These are phyloP conservation scores for Noctua fimbriata DNA, from an alignment of 2,888 invertebrate species.

Conservation along the genomic window DNA sequence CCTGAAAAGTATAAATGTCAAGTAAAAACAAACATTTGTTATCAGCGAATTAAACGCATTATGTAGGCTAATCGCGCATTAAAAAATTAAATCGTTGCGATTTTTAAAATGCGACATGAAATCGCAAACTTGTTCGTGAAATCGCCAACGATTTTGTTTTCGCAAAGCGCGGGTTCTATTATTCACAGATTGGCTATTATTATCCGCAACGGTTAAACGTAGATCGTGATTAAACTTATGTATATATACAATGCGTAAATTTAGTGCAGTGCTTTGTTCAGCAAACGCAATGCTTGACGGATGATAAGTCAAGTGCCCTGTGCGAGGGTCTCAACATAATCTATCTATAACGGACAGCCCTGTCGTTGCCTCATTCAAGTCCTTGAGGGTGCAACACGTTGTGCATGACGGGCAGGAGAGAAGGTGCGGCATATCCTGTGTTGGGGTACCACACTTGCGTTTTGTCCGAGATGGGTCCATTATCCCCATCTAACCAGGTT, in stretches of 20 bases:
- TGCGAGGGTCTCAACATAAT: background rate
- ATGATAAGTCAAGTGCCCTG: background rate
- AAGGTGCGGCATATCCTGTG: background rate
- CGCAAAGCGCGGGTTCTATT: background rate
- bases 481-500: background rate
- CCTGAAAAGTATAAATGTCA: constrained; percentile 79
- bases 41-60: background rate
- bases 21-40: background rate
- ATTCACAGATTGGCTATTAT: background rate
- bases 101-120: background rate
- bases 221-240: background rate
- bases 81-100: background rate
- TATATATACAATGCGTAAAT: background rate
- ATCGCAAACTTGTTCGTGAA: background rate
- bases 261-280: background rate
- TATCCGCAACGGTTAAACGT: background rate
- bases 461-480: background rate
- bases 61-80: background rate
- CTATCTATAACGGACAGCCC: background rate
- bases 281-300: background rate
- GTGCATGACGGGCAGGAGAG: background rate
- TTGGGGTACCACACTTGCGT: background rate
- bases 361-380: background rate
- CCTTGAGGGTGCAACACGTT: background rate
- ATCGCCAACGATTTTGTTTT: no score